Conservation (phyloP, 2,888 invertebrate genomes). For the Temnothorax ravouxi region DNA sequence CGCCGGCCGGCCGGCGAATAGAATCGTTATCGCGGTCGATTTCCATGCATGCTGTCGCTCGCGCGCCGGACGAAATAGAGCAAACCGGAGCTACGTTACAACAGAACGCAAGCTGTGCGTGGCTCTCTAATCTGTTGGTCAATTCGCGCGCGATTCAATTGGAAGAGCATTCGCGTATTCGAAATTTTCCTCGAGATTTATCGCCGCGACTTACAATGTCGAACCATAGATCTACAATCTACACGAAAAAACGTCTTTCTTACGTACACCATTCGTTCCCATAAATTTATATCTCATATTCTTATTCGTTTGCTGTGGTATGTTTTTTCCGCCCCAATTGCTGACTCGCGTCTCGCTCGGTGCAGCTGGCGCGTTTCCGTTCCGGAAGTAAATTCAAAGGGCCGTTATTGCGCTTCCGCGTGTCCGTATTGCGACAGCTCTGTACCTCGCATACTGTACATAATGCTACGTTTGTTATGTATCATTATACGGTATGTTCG, state of each 20-base stretch:
- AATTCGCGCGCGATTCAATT: not conserved
- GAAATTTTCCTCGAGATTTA: slow-evolving; percentile 2
- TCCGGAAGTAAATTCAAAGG: slow-evolving; percentile 51
- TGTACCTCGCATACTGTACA: not conserved
- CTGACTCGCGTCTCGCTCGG: slow-evolving; percentile 6
- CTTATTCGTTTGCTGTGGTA: not conserved
- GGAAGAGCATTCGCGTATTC: not conserved
- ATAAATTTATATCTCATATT: slow-evolving; percentile 11
- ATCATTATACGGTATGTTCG: slow-evolving; percentile 13
- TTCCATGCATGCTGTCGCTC: slow-evolving; percentile 19
- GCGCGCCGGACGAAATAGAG: slow-evolving; percentile 41
- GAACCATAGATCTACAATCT: not conserved
- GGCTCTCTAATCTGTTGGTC: slow-evolving; percentile 56
- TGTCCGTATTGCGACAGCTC: slow-evolving; percentile 28
- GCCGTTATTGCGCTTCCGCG: slow-evolving; percentile 43
- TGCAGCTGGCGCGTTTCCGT: slow-evolving; percentile 14
- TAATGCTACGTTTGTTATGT: slow-evolving; percentile 18
- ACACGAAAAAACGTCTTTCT: not conserved
- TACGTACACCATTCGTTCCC: not conserved
- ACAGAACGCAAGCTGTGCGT: slow-evolving; percentile 44
- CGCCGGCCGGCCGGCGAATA: slow-evolving; percentile 17
- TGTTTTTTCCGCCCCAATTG: slow-evolving; percentile 30
- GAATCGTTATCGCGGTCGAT: slow-evolving; percentile 54
- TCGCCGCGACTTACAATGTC: not conserved
- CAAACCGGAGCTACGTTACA: slow-evolving; percentile 43